phyloP scores from a whole-genome alignment of 1,140 invertebrate species.

The Zaprionus nigranus region DNA sequence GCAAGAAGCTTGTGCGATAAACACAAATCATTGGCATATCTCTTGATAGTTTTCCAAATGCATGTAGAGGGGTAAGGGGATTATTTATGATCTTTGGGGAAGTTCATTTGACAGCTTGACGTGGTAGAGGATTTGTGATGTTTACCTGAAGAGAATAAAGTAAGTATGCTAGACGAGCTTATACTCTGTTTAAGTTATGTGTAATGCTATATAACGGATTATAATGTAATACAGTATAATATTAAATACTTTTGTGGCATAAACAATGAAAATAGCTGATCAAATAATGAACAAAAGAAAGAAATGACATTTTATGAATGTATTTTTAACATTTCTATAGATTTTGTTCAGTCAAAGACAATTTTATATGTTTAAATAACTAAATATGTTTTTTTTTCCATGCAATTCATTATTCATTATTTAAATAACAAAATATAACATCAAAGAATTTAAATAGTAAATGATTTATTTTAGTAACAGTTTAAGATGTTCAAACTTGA shows the following conservation, averaged over 20 bases:
- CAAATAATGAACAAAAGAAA: not conserved
- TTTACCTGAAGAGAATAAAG: not conserved
- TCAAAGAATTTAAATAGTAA: not conserved
- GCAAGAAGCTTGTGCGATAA: conserved; percentile 24
- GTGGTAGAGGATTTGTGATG: not conserved
- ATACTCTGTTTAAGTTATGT: not conserved
- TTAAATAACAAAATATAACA: not conserved
- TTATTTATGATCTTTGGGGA: not conserved
- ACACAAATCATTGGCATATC: conserved; percentile 13
- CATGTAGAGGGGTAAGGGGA: not conserved
- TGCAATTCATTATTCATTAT: not conserved
- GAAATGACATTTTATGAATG: not conserved
- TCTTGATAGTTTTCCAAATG: conserved; percentile 12
- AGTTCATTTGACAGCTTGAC: not conserved
- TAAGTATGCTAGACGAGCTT: not conserved
- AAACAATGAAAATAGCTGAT: not conserved
- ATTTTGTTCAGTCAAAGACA: too few species aligned
- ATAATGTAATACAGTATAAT: too few species aligned
- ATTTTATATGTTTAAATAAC: too few species aligned
- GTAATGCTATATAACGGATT: too few species aligned
- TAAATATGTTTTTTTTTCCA: too few species aligned
- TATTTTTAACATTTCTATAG: too few species aligned
- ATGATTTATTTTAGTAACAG: not conserved
- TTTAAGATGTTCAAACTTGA: not conserved
- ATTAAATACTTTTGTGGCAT: too few species aligned